Conservation (phyloP, 2,113 vertebrate genomes). For the Nematolebias whitei region DNA sequence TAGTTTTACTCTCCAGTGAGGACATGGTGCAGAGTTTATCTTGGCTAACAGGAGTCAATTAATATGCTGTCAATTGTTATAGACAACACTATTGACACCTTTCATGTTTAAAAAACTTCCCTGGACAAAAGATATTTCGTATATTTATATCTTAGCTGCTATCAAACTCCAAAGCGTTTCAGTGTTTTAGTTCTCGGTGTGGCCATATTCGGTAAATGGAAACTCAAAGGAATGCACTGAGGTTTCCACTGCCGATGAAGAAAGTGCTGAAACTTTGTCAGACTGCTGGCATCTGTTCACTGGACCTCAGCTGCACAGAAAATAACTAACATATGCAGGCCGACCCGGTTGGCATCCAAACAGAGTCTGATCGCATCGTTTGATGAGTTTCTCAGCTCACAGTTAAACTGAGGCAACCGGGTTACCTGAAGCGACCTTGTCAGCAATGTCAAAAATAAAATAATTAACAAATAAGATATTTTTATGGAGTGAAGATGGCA, state of each 20-base stretch:
- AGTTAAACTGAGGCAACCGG: constrained; percentile 11
- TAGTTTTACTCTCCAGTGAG: constrained; percentile 2
- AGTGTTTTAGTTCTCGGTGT: neutral
- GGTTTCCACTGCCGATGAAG: constrained; percentile 51
- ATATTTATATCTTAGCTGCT: no score
- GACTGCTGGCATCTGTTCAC: constrained; percentile 51
- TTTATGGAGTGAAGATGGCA: constrained; percentile 14
- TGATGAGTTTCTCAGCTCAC: constrained; percentile 27
- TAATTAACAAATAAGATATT: no score
- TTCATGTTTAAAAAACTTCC: neutral
- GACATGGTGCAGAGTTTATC: constrained; percentile 7
- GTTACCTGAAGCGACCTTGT: constrained; percentile 42
- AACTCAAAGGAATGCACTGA: constrained; percentile 47
- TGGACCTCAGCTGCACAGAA: constrained; percentile 26
- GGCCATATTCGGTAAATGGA: neutral
- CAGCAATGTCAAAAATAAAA: neutral
- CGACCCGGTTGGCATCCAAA: constrained; percentile 41
- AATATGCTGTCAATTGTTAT: neutral
- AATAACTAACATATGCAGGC: constrained; percentile 48
- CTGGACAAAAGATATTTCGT: neutral
- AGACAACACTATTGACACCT: neutral
- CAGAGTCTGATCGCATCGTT: constrained; percentile 19
- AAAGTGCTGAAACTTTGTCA: constrained; percentile 60
- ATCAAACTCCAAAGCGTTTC: no score
- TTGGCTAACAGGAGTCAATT: neutral